These are phyloP conservation scores for Anguilla obscura DNA, from an alignment of 2,797 vertebrate species.

Conservation along the genomic window DNA sequence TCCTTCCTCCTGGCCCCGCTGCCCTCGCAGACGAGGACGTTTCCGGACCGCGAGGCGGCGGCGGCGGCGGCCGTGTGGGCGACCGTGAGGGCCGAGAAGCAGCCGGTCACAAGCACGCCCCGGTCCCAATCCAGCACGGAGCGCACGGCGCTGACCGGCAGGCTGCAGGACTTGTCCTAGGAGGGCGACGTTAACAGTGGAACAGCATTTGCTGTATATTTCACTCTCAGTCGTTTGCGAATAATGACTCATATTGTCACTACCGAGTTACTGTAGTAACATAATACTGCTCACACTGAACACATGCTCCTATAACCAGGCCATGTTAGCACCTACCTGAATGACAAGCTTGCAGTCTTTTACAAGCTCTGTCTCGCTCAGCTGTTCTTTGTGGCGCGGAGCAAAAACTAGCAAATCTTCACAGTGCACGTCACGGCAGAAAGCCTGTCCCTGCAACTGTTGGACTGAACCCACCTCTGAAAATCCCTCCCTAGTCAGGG, in stretches of 20 bases:
- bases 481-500: neutral
- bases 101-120: conserved; percentile 79
- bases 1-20: conserved; percentile 68
- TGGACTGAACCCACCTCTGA: neutral
- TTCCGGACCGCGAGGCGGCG: conserved; percentile 44
- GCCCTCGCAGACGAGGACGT: conserved; percentile 76
- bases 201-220: neutral
- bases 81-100: conserved; percentile 76
- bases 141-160: conserved; percentile 77
- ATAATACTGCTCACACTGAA: neutral
- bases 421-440: neutral
- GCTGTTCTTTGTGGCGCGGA: neutral
- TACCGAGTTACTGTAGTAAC: neutral
- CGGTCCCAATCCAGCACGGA: conserved; percentile 70
- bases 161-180: conserved; percentile 86
- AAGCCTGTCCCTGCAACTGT: neutral
- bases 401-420: neutral
- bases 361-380: neutral
- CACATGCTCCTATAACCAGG: neutral
- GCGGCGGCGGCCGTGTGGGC: conserved; percentile 78
- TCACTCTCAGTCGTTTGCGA: neutral
- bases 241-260: neutral
- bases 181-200: neutral
- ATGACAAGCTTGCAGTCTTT: neutral
- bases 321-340: neutral